Conservation (phyloP, 2,797 vertebrate species). For the Mormyrops attenuatus region DNA sequence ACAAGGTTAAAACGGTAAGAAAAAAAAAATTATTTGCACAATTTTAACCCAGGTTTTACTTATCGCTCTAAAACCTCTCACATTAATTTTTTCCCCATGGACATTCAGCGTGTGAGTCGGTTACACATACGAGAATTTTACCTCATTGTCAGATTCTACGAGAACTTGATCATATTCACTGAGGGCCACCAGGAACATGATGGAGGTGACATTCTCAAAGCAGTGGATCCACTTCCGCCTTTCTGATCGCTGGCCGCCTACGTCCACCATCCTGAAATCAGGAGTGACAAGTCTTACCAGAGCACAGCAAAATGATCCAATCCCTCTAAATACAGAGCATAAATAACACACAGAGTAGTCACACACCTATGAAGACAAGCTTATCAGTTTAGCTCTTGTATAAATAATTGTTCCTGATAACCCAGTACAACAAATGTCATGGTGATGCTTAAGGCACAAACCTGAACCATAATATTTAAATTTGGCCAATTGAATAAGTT, state of each 20-base stretch:
- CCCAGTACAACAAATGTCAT: background rate
- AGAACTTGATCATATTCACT: slow-evolving; percentile 95
- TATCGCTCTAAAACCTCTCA: background rate
- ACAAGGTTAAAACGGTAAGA: slow-evolving; percentile 14
- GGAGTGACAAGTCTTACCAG: background rate
- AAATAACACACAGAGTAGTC: background rate
- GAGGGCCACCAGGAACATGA: slow-evolving; percentile 95
- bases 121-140: slow-evolving; percentile 44
- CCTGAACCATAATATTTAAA: background rate
- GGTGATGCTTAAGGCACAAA: background rate
- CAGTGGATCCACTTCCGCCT: slow-evolving; percentile 98
- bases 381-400: background rate
- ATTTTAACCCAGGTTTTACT: slow-evolving; percentile 36
- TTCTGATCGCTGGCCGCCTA: slow-evolving; percentile 91
- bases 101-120: background rate
- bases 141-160: slow-evolving; percentile 93
- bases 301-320: background rate
- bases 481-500: background rate
- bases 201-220: slow-evolving; percentile 95
- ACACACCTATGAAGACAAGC: background rate
- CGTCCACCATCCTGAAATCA: slow-evolving; percentile 84
- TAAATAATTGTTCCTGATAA: background rate
- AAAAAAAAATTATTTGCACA: slow-evolving; percentile 43
- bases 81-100: background rate
- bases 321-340: background rate